Conservation (phyloP, 2,113 vertebrate species). For the Poeciliopsis occidentalis region DNA sequence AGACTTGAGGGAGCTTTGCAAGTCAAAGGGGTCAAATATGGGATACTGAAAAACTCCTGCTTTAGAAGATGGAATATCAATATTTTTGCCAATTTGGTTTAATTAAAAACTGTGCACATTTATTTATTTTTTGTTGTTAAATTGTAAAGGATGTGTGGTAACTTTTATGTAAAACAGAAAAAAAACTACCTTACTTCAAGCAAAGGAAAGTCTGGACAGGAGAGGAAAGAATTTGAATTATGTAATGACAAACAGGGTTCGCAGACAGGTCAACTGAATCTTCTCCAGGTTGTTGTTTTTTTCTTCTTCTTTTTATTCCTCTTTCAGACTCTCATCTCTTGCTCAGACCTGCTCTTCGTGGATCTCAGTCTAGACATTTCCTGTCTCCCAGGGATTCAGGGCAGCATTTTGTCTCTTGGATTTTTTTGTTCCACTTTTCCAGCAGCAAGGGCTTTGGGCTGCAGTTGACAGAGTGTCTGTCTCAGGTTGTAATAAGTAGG, state of each 20-base stretch:
- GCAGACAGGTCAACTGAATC: not conserved
- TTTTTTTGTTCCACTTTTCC: slow-evolving; percentile 19
- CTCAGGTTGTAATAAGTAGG: slow-evolving; percentile 16
- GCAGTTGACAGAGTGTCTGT: slow-evolving; percentile 19
- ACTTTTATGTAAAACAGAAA: too few relatives aligned
- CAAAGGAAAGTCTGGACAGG: not conserved
- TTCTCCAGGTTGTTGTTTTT: not conserved
- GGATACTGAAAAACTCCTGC: too few relatives aligned
- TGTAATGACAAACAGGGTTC: not conserved
- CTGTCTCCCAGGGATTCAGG: slow-evolving; percentile 35
- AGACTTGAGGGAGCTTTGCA: too few relatives aligned
- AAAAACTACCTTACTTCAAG: too few relatives aligned
- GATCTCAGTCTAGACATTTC: slow-evolving; percentile 58
- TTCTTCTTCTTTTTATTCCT: slow-evolving; percentile 19
- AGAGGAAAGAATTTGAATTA: not conserved
- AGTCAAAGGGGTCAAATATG: too few relatives aligned
- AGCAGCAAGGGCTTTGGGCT: slow-evolving; percentile 17
- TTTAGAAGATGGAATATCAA: too few relatives aligned
- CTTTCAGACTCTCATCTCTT: slow-evolving; percentile 28
- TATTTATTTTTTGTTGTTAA: too few relatives aligned
- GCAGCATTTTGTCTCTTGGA: slow-evolving; percentile 44
- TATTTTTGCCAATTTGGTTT: too few relatives aligned
- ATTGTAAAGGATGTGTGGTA: too few relatives aligned
- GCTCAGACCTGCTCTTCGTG: slow-evolving; percentile 43
- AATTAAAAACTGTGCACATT: too few relatives aligned